Base-by-base conservation (phyloP, 2,113 vertebrate species). In the Miniopterus natalensis region DNA sequence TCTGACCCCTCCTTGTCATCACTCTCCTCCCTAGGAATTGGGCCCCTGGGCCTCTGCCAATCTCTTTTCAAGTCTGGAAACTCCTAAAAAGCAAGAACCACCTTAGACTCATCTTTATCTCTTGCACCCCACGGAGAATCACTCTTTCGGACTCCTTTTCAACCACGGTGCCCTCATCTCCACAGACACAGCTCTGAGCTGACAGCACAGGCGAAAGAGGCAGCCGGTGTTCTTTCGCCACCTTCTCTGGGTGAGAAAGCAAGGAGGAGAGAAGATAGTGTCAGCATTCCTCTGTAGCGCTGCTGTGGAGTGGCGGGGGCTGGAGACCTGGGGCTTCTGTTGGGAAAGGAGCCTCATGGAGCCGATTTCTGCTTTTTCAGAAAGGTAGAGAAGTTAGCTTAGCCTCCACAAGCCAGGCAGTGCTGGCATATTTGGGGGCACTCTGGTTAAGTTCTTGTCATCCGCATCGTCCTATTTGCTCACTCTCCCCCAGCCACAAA, bases 41-140 rank as follows among this genome's bases (percentile, higher is more conserved):
- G 13, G 27, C 8, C 4, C 27, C 8, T 57, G 55, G n/a, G 15
- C 6, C 3, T 17, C 36, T 61, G 29, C 0, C 2, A 42, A 2
- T 63, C 51, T 87, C 9, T 23, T 31, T 31, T 23, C 15, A 73
- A 45, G n/a, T 61, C 66, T 63, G 8, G 18, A 31, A 49, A 55
- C 4, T 92, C 55, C 25, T 42, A n/a, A 40, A 80, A 73, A 70
- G 18, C 61, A 61, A 36, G 51, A 91, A 70, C 4, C 11, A 49
- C 27, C 5, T 61, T 85, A 61, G 23, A 61, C 4, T 68, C 4
- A 81, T 27, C 21, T 17, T 18, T 55, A 15, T 71, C 17, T 45
- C 45, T n/a, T 59, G 23, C 11, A 57, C 6, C 6, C 40, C 36
- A 23, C 20, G 25, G 3, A 59, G 25, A 21, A 61, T 49, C 20